Conservation (phyloP, 2,797 vertebrate genomes). For the Manis javanica region DNA sequence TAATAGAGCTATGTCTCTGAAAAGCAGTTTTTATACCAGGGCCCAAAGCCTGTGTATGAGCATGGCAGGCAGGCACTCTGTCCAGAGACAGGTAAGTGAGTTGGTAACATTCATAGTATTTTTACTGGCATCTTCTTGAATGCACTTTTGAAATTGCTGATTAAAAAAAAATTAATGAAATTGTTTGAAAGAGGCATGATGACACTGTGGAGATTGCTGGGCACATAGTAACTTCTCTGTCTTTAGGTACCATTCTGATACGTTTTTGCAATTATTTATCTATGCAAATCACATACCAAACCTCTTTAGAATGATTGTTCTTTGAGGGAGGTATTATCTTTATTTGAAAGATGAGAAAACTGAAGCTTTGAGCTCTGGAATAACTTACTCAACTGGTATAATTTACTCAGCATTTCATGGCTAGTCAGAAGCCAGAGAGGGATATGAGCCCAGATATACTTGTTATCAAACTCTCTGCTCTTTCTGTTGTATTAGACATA, state of each 20-base stretch:
- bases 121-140: constrained; percentile 5
- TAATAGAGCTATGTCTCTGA: background rate
- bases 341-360: background rate
- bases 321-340: background rate
- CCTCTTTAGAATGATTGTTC: background rate
- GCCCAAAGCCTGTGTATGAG: background rate
- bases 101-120: background rate
- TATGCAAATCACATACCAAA: background rate
- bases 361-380: background rate
- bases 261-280: background rate
- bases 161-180: background rate
- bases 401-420: background rate
- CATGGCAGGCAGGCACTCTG: background rate
- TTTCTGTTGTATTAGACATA: background rate
- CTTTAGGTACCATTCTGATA: background rate
- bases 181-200: background rate
- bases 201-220: background rate
- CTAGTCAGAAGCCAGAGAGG: background rate
- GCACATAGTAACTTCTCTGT: background rate
- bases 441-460: background rate
- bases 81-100: background rate
- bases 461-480: background rate
- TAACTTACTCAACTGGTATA: background rate
- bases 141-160: constrained; percentile 29
- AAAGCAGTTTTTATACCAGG: background rate